Evolutionary conservation across 2,888 invertebrate genomes (phyloP).

Genomic region (Camponotus fellah): DNA sequence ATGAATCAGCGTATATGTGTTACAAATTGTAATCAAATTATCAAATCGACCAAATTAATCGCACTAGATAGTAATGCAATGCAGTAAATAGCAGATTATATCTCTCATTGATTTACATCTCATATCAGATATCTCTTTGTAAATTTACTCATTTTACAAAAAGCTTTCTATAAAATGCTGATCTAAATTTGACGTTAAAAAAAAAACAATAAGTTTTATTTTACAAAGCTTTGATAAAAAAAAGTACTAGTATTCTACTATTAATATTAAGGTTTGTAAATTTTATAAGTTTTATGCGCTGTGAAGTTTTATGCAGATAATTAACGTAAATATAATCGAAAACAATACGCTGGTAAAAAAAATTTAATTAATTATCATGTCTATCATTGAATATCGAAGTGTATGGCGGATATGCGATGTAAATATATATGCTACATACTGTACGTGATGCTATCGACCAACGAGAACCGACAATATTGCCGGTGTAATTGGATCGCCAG

Average conservation of each 20-base stretch:
- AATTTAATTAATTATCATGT: slow-evolving; percentile 35
- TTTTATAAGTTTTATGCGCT: neutral
- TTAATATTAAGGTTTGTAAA: neutral
- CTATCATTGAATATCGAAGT: slow-evolving; percentile 33
- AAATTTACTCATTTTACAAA: neutral
- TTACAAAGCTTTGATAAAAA: neutral
- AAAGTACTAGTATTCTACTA: neutral
- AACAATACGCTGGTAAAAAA: slow-evolving; percentile 5
- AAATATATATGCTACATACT: slow-evolving; percentile 34
- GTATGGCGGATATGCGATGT: neutral
- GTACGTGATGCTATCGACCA: slow-evolving; percentile 19
- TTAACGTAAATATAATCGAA: neutral
- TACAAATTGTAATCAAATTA: slow-evolving; percentile 13
- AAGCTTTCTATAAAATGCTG: neutral
- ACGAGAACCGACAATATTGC: slow-evolving; percentile 8
- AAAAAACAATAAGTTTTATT: neutral
- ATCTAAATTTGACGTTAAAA: neutral
- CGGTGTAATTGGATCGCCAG: slow-evolving; percentile 52
- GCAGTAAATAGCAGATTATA: neutral
- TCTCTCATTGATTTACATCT: slow-evolving; percentile 6
- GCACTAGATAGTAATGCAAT: neutral
- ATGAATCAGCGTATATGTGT: neutral
- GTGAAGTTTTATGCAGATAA: neutral
- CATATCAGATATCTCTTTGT: neutral
- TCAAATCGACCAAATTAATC: neutral